These are phyloP conservation scores for Typhlichthys eigenmanni DNA, from an alignment of 2,797 vertebrate species.

Conservation along the genomic window DNA sequence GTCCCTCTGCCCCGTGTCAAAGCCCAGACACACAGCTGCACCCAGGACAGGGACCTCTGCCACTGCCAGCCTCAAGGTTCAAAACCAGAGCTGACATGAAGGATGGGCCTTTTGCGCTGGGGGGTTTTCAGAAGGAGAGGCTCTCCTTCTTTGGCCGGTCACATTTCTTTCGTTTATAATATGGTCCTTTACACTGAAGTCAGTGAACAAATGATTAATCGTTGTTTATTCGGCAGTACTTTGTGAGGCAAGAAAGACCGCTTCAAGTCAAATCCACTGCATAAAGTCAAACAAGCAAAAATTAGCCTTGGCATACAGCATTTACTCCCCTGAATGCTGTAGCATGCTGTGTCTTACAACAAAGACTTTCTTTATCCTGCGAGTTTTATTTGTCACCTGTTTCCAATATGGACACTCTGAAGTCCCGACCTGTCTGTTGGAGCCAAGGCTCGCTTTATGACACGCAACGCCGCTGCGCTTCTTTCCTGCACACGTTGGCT, in stretches of 20 bases:
- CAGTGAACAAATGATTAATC: constrained; percentile 51
- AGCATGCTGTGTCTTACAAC: constrained; percentile 65
- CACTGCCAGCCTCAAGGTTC: constrained; percentile 60
- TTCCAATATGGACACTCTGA: constrained; percentile 77
- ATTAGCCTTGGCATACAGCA: constrained; percentile 60
- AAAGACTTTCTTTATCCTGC: constrained; percentile 66
- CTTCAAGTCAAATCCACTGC: constrained; percentile 55
- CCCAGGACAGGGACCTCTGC: constrained; percentile 74
- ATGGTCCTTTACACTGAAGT: constrained; percentile 27
- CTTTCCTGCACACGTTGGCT: constrained; percentile 69
- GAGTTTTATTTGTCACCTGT: constrained; percentile 80
- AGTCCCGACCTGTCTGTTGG: constrained; percentile 62
- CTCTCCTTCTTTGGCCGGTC: constrained; percentile 11
- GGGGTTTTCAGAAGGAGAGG: constrained; percentile 49
- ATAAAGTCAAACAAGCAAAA: constrained; percentile 68
- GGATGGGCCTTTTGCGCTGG: constrained; percentile 38
- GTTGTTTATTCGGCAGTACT: constrained; percentile 59
- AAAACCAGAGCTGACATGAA: constrained; percentile 65
- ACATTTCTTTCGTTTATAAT: constrained; percentile 4
- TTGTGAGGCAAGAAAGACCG: constrained; percentile 47
- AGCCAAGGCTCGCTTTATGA: constrained; percentile 65
- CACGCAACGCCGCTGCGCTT: constrained; percentile 66
- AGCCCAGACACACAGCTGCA: constrained; percentile 76
- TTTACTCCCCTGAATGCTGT: constrained; percentile 64
- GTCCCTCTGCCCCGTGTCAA: constrained; percentile 74